Base-by-base conservation (phyloP, 2,113 vertebrate genomes). In the Synchiropus splendidus region DNA sequence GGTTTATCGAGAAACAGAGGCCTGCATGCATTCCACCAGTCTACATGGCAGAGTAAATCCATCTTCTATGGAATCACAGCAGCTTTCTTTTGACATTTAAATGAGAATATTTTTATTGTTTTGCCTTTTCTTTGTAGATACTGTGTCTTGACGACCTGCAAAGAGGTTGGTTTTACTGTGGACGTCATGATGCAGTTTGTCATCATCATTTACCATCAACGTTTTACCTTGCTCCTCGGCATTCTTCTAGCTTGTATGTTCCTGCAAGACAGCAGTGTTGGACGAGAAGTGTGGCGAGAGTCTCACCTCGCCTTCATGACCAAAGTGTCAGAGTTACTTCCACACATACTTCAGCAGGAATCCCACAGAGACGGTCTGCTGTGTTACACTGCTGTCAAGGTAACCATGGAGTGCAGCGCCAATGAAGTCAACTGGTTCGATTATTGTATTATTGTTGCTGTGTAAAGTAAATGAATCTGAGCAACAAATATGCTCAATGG, bases 381-480 rank as follows among this genome's bases (percentile, higher is more conserved):
- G 61, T 81, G 78, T 61, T 88, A 89, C 55, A 48, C 80, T 31
- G 52, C 83, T 9, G 78, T 90, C 12, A 94, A 93, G 88, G 92
- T 90, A 38, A n/a, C 32, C 0, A 2, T n/a, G n/a, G n/a, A n/a
- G n/a, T n/a, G n/a, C n/a, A n/a, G n/a, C n/a, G n/a, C n/a, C n/a
- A n/a, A n/a, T n/a, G n/a, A n/a, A n/a, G n/a, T n/a, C n/a, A n/a
- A n/a, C n/a, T n/a, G n/a, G n/a, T n/a, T n/a, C n/a, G n/a, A n/a
- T n/a, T n/a, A n/a, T n/a, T n/a, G n/a, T n/a, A n/a, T n/a, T n/a
- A n/a, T n/a, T n/a, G n/a, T n/a, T n/a, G n/a, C n/a, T n/a, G n/a
- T n/a, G n/a, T n/a, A n/a, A n/a, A n/a, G n/a, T n/a, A n/a, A n/a
- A n/a, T n/a, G n/a, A n/a, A n/a, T n/a, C n/a, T n/a, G n/a, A n/a